Evolutionary conservation across 2,113 vertebrate genomes (phyloP).

Genomic region (Rhinichthys klamathensis): DNA sequence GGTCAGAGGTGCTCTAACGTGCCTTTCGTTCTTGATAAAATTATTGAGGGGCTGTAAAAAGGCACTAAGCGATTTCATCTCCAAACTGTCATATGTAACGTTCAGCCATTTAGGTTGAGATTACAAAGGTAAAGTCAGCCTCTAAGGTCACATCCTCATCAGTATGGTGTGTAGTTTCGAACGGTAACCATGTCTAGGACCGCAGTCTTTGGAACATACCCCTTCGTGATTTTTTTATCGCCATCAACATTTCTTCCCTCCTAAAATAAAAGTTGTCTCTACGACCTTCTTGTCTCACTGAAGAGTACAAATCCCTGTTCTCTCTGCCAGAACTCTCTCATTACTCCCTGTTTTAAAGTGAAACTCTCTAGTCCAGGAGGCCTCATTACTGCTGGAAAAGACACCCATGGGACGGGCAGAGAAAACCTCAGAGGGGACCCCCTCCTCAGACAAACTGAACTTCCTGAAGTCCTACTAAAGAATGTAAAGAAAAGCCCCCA

Average conservation of each 20-base stretch:
- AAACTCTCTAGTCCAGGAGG: conserved; percentile 77
- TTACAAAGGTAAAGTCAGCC: conserved; percentile 39
- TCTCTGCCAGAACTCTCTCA: conserved; percentile 77
- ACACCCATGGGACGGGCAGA: conserved; percentile 77
- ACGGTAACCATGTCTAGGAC: conserved; percentile 61
- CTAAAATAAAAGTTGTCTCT: conserved; percentile 77
- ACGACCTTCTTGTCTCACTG: conserved; percentile 76
- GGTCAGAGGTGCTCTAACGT: conserved; percentile 38
- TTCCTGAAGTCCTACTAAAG: conserved; percentile 67
- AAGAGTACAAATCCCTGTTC: conserved; percentile 75
- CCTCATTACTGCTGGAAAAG: conserved; percentile 82
- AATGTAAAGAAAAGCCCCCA: conserved; percentile 68
- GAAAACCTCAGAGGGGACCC: conserved; percentile 72
- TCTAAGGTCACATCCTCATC: conserved; percentile 4
- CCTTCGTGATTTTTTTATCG: conserved; percentile 68
- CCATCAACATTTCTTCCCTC: conserved; percentile 68
- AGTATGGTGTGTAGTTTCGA: conserved; percentile 59
- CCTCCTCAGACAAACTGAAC: conserved; percentile 61
- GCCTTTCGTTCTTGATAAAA: conserved; percentile 45
- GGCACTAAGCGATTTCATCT: conserved; percentile 43
- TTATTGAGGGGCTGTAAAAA: conserved; percentile 33
- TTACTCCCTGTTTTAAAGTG: conserved; percentile 78
- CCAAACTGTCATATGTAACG: conserved; percentile 39
- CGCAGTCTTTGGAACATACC: conserved; percentile 72
- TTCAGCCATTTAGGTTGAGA: no score